Conservation (phyloP, 2,797 vertebrate species). For the Sebastes flavidus region DNA sequence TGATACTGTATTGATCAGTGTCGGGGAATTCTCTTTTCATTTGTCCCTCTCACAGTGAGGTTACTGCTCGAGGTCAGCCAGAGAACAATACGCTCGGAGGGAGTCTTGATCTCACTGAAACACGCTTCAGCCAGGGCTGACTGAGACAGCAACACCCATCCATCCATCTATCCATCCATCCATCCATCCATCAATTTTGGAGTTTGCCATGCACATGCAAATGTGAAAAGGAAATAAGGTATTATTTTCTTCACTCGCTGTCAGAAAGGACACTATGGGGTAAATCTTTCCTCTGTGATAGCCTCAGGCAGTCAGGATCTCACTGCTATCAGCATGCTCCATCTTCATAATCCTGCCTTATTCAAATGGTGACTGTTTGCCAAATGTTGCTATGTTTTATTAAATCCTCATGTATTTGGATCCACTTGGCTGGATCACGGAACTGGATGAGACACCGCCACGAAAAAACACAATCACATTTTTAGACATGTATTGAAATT, state of each 20-base stretch:
- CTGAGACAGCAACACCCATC: neutral
- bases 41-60: neutral
- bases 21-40: neutral
- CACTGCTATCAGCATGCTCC: conserved; percentile 36
- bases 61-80: neutral
- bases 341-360: conserved; percentile 62
- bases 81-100: neutral
- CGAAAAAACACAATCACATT: conserved; percentile 24
- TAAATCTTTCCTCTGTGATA: conserved; percentile 43
- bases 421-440: conserved; percentile 39
- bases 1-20: conserved; percentile 3
- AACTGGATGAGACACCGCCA: conserved; percentile 23
- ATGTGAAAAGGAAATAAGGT: conserved; percentile 14
- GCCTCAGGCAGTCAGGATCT: conserved; percentile 46
- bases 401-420: conserved; percentile 54
- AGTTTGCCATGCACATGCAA: neutral
- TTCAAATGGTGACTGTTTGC: conserved; percentile 56
- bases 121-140: neutral
- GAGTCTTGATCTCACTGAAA: neutral
- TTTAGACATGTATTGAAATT: conserved; percentile 24
- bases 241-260: conserved; percentile 37
- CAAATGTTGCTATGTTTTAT: conserved; percentile 65
- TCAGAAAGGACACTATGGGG: conserved; percentile 36
- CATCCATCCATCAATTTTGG: neutral
- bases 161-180: neutral